Percentiles rank a stretch among this genome's conserved stretches.
Conservation (phyloP, 2,888 invertebrate species). For the Lasioglossum leucozonium region DNA sequence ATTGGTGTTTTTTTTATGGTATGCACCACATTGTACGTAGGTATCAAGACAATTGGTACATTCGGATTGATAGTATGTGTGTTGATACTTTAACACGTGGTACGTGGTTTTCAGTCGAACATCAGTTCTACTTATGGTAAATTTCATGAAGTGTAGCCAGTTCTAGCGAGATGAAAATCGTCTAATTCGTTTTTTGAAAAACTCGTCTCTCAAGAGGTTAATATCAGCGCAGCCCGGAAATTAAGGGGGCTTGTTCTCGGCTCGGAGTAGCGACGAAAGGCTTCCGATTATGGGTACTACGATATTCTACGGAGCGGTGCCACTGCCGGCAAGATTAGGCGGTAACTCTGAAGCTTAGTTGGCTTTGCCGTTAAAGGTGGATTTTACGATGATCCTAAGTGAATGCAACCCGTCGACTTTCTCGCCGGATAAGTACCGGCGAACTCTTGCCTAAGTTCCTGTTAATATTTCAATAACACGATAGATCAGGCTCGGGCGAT, state of each 20-base stretch:
- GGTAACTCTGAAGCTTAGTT: conserved; percentile 66
- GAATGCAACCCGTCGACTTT: conserved; percentile 54
- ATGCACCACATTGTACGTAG: not conserved
- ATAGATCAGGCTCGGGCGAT: conserved; percentile 15
- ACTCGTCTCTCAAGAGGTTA: conserved; percentile 4
- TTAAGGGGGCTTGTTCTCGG: conserved; percentile 16
- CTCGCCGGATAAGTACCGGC: conserved; percentile 34
- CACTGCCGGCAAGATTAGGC: conserved; percentile 54
- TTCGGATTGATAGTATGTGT: no score
- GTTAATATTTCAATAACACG: conserved; percentile 52
- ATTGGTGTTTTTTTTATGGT: not conserved
- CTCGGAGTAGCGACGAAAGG: conserved; percentile 26
- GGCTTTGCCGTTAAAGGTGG: conserved; percentile 65
- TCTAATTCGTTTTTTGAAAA: not conserved
- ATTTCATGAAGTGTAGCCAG: not conserved
- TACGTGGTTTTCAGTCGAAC: no score
- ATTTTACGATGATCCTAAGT: conserved; percentile 62
- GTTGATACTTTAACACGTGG: no score
- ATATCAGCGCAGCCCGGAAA: conserved; percentile 28
- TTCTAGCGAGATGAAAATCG: not conserved
- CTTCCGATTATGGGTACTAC: conserved; percentile 48
- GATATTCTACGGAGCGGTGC: conserved; percentile 51
- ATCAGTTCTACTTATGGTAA: not conserved
- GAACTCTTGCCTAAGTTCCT: conserved; percentile 35
- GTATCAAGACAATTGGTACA: no score